These are phyloP conservation scores for Drosophila paranaensis DNA, from an alignment of 2,888 invertebrate genomes.

Conservation along the genomic window DNA sequence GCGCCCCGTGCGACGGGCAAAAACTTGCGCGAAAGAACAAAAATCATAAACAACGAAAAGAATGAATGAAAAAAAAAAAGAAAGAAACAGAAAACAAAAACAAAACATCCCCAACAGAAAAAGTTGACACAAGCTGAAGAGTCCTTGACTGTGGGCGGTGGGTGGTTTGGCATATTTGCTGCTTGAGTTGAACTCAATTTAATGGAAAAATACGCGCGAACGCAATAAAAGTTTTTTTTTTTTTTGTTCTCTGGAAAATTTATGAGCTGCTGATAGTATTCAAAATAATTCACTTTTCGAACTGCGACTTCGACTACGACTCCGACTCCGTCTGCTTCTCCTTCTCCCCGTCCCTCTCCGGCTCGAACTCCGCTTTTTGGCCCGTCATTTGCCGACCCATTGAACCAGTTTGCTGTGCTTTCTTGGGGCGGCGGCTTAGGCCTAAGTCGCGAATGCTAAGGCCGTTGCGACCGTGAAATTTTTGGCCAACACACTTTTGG, in stretches of 20 bases:
- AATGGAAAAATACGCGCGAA: slow-evolving; percentile 83
- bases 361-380: background rate
- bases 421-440: slow-evolving; percentile 50
- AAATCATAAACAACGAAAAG: slow-evolving; percentile 72
- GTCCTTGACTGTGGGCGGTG: slow-evolving; percentile 20
- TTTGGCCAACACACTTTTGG: slow-evolving; percentile 43
- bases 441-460: slow-evolving; percentile 61
- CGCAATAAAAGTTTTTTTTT: slow-evolving; percentile 70
- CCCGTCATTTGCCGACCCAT: slow-evolving; percentile 44
- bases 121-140: slow-evolving; percentile 67
- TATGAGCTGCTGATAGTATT: slow-evolving; percentile 75
- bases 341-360: no score
- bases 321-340: background rate
- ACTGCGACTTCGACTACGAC: background rate
- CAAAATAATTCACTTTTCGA: slow-evolving; percentile 69
- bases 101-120: slow-evolving; percentile 16
- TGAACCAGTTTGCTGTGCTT: slow-evolving; percentile 67
- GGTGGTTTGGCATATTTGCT: slow-evolving; percentile 75
- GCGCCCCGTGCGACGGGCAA: slow-evolving; percentile 55
- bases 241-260: slow-evolving; percentile 62
- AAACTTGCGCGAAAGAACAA: slow-evolving; percentile 61
- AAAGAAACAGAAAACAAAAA: background rate
- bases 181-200: slow-evolving; percentile 83
- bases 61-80: slow-evolving; percentile 8
- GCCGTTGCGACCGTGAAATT: slow-evolving; percentile 62